phyloP scores from a whole-genome alignment of 2,797 vertebrate genomes.

The Zenarchopterus dispar region DNA sequence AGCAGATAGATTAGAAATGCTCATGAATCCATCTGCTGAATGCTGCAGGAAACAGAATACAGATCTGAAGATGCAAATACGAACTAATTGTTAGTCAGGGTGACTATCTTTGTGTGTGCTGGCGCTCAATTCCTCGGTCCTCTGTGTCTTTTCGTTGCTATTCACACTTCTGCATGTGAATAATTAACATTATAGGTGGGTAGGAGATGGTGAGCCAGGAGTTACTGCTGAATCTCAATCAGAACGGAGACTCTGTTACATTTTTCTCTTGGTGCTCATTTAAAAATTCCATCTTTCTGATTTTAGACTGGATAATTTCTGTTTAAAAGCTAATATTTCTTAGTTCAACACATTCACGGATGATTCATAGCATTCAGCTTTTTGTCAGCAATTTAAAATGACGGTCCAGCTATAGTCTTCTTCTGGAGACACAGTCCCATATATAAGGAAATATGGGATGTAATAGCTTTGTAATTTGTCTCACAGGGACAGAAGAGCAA shows the following conservation, averaged over 20 bases:
- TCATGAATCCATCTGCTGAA: not conserved
- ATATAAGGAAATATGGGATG: constrained; percentile 2
- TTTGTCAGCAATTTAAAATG: not conserved
- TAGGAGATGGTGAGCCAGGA: constrained; percentile 54
- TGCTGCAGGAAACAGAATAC: constrained; percentile 1
- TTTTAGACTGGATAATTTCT: not conserved
- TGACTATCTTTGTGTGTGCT: constrained; percentile 5
- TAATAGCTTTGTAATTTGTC: constrained; percentile 3
- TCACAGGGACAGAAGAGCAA: constrained; percentile 11
- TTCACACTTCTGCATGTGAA: constrained; percentile 50
- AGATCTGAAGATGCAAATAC: constrained; percentile 3
- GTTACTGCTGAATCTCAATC: constrained; percentile 56
- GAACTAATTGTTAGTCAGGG: constrained; percentile 16
- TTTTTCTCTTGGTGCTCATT: not conserved
- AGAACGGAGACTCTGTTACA: constrained; percentile 12
- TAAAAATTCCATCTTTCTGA: not conserved
- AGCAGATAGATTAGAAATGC: not conserved
- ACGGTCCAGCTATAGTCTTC: not conserved
- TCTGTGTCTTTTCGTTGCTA: not conserved
- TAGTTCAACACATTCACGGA: not conserved
- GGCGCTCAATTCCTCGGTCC: too few relatives aligned
- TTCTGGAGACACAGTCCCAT: not conserved
- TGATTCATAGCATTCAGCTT: not conserved
- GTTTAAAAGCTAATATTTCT: not conserved
- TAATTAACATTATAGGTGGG: constrained; percentile 50